Evolutionary conservation across 2,797 vertebrate genomes (phyloP), one percentile per base, ranked within the genome.

Genomic region (Enteromius unitaeniatus): DNA sequence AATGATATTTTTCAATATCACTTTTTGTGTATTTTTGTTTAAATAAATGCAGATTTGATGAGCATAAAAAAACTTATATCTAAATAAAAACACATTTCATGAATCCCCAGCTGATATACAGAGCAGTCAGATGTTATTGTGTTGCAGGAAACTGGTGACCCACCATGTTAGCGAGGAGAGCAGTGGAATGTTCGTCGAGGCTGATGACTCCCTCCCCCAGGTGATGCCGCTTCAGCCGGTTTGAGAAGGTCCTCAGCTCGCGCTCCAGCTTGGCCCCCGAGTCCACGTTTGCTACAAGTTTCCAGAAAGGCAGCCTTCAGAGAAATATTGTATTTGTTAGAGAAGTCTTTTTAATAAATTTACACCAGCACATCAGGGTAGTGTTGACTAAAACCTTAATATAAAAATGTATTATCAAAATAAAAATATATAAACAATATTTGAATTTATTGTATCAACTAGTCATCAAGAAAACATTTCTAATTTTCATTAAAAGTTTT

Each of bases 171-270:
- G 94, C 93, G n/a, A 98, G 95, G 91, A 96, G 74, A 82, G 92
- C 89, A 8, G 97, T 97, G 95, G 95, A 93, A 89, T 90, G 95
- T 95, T 97, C 96, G 65, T 93, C 95, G 87, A 97, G 94, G 86
- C 92, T 94, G 92, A 97, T 95, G 86, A 97, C 91, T 73, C 96
- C 95, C 84, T 96, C 94, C 82, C 93, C 95, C 0, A 97, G 92
- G 82, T 78, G 91, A 86, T 97, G 95, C 87, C 95, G 93, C 91
- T 88, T 96, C 86, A 98, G 82, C 79, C 95, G 95, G 91, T 94
- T 95, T 80, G 92, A 94, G 91, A 97, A 95, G 6, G 94, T 94
- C 91, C 93, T 94, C 92, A 97, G 87, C 85, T 97, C 97, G 88
- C 93, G 93, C 90, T 95, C 95, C 82, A 97, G 92, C 89, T 93